A percentile compares a stretch with the other conserved stretches of the same genome.
Evolutionary conservation across 1,140 invertebrate species (phyloP).

Genomic region (Drosophila santomea): DNA sequence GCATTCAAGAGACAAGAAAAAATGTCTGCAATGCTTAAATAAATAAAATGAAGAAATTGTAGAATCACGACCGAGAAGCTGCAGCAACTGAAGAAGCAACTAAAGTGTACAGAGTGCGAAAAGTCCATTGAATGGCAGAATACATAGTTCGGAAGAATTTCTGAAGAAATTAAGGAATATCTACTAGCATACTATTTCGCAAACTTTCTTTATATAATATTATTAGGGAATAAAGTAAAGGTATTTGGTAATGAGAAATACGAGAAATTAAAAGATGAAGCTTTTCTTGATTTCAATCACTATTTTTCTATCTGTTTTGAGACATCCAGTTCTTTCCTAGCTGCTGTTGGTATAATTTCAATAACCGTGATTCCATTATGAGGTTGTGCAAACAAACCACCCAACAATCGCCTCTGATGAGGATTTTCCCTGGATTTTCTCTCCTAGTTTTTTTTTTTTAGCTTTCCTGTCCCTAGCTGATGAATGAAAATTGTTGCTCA

Average conservation of each 20-base stretch:
- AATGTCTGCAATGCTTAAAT: constrained; percentile 80
- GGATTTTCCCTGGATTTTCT: constrained; percentile 14
- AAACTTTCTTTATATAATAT: too few species aligned
- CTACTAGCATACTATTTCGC: too few species aligned
- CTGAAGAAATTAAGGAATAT: neutral
- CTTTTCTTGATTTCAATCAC: neutral
- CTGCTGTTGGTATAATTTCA: constrained; percentile 30
- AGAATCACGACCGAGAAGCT: constrained; percentile 71
- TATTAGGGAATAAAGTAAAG: too few species aligned
- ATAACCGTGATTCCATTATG: constrained; percentile 43
- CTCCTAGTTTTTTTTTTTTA: too few species aligned
- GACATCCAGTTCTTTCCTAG: constrained; percentile 2
- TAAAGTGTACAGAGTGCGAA: constrained; percentile 19
- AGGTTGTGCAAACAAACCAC: constrained; percentile 40
- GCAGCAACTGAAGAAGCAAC: constrained; percentile 26
- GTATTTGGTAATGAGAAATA: neutral
- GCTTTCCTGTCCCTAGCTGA: constrained; percentile 19
- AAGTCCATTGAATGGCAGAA: neutral
- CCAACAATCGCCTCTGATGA: constrained; percentile 37
- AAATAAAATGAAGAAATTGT: constrained; percentile 83
- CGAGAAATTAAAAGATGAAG: too few species aligned
- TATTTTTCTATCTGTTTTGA: constrained; percentile 12
- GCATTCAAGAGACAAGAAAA: constrained; percentile 53
- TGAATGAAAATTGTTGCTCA: constrained; percentile 67
- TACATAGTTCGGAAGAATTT: neutral